These are phyloP conservation scores for Branchellion lobata DNA, from an alignment of 2,888 invertebrate species.

Conservation along the genomic window DNA sequence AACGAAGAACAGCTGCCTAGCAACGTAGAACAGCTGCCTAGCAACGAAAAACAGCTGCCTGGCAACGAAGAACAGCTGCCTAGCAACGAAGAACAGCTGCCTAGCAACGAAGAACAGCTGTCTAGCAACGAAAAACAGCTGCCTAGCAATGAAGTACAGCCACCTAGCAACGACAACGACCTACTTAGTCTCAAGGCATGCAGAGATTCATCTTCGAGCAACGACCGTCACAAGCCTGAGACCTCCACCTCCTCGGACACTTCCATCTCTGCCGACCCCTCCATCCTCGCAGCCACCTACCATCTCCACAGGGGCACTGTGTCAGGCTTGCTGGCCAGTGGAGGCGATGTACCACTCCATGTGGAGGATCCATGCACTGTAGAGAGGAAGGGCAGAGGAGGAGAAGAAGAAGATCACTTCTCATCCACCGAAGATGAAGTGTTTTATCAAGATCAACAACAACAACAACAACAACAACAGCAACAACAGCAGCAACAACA, in stretches of 20 bases:
- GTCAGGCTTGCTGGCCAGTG: conserved; percentile 60
- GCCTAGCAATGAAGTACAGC: neutral
- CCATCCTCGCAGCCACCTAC: conserved; percentile 83
- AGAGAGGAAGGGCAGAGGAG: conserved; percentile 64
- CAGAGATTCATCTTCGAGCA: conserved; percentile 44
- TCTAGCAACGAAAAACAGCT: neutral
- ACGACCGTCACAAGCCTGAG: conserved; percentile 48
- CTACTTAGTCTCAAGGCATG: conserved; percentile 56
- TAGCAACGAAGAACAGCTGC: neutral
- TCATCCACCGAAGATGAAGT: conserved; percentile 63
- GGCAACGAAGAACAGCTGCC: neutral
- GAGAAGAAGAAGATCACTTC: conserved; percentile 53
- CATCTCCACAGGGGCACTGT: conserved; percentile 68
- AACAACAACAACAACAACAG: neutral
- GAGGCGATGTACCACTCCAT: conserved; percentile 60
- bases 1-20: neutral
- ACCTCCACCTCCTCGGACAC: conserved; percentile 73
- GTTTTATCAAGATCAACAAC: conserved; percentile 58
- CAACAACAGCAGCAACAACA: neutral
- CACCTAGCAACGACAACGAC: neutral
- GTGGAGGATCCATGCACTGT: conserved; percentile 64
- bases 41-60: neutral
- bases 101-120: neutral
- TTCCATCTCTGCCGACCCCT: conserved; percentile 72
- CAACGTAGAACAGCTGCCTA: neutral